Percentiles rank a stretch among this genome's conserved stretches.
Evolutionary conservation across 2,797 vertebrate genomes (phyloP).

Genomic region (Sebastiscus tertius): DNA sequence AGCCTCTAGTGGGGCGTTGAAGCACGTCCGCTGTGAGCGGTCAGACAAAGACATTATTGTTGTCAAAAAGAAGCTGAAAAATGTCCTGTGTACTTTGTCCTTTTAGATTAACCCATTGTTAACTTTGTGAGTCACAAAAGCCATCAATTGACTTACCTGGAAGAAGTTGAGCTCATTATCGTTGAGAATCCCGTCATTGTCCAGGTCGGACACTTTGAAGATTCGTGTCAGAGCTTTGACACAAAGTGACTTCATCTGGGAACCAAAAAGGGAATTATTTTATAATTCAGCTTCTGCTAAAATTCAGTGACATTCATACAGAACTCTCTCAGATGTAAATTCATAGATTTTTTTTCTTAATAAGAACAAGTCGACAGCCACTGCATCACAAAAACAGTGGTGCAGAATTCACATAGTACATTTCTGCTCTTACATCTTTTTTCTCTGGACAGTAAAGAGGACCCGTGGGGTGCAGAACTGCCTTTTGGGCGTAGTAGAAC

Average conservation of each 20-base stretch:
- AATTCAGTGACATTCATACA: not conserved
- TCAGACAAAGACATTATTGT: not conserved
- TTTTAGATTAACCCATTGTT: not conserved
- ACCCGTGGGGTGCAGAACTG: constrained; percentile 95
- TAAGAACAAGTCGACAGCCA: not conserved
- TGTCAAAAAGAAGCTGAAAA: not conserved
- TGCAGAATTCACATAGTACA: not conserved
- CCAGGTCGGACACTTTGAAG: constrained; percentile 95
- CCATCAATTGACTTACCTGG: constrained; percentile 81
- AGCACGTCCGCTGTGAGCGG: constrained; percentile 89
- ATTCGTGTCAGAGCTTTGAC: constrained; percentile 93
- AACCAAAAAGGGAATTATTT: not conserved
- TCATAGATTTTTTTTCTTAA: not conserved
- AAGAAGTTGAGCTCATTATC: constrained; percentile 97
- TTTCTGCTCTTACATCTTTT: constrained; percentile 87
- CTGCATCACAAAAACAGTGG: not conserved
- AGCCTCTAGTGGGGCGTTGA: constrained; percentile 92
- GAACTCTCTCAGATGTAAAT: not conserved
- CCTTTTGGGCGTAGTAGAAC: constrained; percentile 98
- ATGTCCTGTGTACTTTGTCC: not conserved
- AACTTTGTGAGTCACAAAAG: too few relatives aligned
- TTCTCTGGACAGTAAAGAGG: constrained; percentile 96
- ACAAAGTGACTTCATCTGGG: constrained; percentile 93
- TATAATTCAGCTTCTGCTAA: not conserved
- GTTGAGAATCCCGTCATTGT: constrained; percentile 94